phyloP scores from a whole-genome alignment of 2,888 invertebrate genomes.

The Campoplex capitator region DNA sequence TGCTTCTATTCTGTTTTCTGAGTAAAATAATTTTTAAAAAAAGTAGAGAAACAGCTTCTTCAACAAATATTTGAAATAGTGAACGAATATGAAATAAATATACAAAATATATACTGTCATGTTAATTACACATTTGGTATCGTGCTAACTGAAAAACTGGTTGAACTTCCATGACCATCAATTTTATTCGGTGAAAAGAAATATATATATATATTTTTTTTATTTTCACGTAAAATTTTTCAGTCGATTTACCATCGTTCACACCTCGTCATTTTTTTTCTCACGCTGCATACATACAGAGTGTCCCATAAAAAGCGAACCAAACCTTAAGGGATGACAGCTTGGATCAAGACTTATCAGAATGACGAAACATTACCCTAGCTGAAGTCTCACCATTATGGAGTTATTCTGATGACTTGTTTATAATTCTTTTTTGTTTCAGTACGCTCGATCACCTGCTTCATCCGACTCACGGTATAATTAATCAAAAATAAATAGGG shows the following conservation, averaged over 20 bases:
- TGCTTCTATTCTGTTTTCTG: background rate
- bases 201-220: background rate
- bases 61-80: slow-evolving; percentile 1
- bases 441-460: too few species aligned
- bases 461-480: too few species aligned
- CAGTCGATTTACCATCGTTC: background rate
- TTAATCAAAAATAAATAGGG: too few species aligned
- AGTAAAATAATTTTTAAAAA: background rate
- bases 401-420: too few species aligned
- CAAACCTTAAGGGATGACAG: too few species aligned
- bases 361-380: too few species aligned
- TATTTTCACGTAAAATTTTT: background rate
- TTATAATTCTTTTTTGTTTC: too few species aligned
- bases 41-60: background rate
- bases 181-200: background rate
- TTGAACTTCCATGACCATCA: slow-evolving; percentile 22
- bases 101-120: background rate
- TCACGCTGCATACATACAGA: background rate
- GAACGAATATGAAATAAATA: background rate
- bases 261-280: background rate
- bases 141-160: slow-evolving; percentile 28
- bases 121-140: background rate
- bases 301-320: too few species aligned
- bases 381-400: too few species aligned
- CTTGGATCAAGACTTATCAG: too few species aligned